These are phyloP conservation scores for Connochaetes taurinus DNA, from an alignment of 2,113 vertebrate species.

Conservation along the genomic window DNA sequence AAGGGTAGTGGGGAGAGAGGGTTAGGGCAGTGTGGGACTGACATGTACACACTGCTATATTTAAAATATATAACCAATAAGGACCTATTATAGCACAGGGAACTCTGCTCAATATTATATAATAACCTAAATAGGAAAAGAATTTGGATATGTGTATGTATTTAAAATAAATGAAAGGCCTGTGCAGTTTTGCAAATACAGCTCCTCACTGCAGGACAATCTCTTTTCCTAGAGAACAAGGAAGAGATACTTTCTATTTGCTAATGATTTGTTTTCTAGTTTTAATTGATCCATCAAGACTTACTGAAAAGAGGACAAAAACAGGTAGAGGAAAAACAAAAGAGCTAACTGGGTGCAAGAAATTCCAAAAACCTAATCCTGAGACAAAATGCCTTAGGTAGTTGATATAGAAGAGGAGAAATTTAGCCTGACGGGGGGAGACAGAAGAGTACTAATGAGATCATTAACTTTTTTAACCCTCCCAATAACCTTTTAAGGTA, in stretches of 20 bases:
- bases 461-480: constrained; percentile 9
- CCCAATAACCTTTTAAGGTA: not conserved
- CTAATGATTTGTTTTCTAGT: not conserved
- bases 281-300: not conserved
- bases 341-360: not conserved
- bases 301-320: not conserved
- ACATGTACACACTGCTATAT: not conserved
- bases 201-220: not conserved
- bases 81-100: not conserved
- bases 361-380: not conserved
- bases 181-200: not conserved
- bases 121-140: not conserved
- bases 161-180: not conserved
- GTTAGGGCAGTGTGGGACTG: not conserved
- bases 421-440: not conserved
- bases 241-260: constrained; percentile 7
- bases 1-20: not conserved
- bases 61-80: not conserved
- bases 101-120: not conserved
- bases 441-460: not conserved
- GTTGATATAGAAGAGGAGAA: not conserved
- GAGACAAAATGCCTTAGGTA: not conserved
- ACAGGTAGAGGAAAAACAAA: not conserved
- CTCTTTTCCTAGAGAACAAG: not conserved
- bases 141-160: not conserved